Evolutionary conservation across 2,113 vertebrate species (phyloP), one percentile per base, ranked within the genome.

Genomic region (Silurus asotus): DNA sequence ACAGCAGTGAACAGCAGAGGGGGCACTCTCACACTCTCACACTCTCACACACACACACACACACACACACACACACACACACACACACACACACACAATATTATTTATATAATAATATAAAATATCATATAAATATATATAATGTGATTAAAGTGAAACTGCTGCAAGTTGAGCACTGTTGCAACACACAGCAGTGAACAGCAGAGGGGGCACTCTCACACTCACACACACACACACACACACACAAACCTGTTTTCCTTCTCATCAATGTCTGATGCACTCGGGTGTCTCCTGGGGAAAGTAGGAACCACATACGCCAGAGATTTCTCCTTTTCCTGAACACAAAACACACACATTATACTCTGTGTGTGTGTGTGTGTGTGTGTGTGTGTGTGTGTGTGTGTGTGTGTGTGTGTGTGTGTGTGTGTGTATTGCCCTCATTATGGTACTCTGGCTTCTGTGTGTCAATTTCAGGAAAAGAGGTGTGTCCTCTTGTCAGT

Each of bases 231-330:
- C 45, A 55, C 49, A 3, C 74, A 64, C 49, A 23, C 23, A 80
- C 0, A 0, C 85, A 81, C 74, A 49, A 17, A 98, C 98, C 98
- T 98, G 94, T 99, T 99, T 93, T 99, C 98, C 92, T 99, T 98
- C 92, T 99, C 98, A 79, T 99, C 97, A 48, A 98, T 96, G 90
- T 99, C 98, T 88, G 98, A 98, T 65, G 96, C 96, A 94, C 98
- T 99, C 90, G 96, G 96, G 87, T 98, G 94, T 86, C 97, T 96
- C 92, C 97, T 96, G 59, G 98, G 98, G 92, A 99, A 96, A 90
- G 97, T 98, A 69, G 98, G 98, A 67, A 97, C 95, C 86, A 99
- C 97, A 76, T 98, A 99, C 0, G 97, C 98, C 83, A 99, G 93
- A 75, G 97, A 93, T 93, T 98, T 99, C 90, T 99, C 98, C 91